Evolutionary conservation across 1,140 invertebrate genomes (phyloP).

Genomic region (Lucilia sericata): DNA sequence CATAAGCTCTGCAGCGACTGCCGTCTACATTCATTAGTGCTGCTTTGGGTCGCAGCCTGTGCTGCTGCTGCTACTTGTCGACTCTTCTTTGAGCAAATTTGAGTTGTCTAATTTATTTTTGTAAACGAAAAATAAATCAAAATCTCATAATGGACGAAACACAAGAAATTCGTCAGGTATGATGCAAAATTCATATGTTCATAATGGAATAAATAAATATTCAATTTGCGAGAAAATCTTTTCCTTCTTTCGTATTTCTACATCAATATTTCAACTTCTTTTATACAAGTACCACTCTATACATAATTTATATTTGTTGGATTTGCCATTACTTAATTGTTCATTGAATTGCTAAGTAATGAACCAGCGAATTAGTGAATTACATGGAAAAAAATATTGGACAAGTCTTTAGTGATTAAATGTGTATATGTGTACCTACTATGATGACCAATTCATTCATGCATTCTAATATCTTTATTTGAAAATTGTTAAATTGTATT

Average conservation of each 20-base stretch:
- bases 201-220: slow-evolving; percentile 18
- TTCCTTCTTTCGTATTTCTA: not conserved
- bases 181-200: not conserved
- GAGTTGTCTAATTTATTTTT: slow-evolving; percentile 4
- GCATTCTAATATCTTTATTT: not conserved
- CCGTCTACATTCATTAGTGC: not conserved
- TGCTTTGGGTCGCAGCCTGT: slow-evolving; percentile 16
- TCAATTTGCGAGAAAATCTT: not conserved
- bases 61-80: not conserved
- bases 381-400: not conserved
- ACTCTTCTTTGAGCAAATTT: not conserved
- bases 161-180: slow-evolving; percentile 66
- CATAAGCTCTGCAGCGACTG: not conserved
- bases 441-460: not conserved
- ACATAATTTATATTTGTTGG: not conserved
- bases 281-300: not conserved
- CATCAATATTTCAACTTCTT: not conserved
- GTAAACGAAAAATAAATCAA: slow-evolving; percentile 27
- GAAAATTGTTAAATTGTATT: not conserved
- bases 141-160: slow-evolving; percentile 60
- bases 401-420: not conserved
- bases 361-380: not conserved
- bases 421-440: not conserved
- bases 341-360: too few species aligned
- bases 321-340: not conserved